Evolutionary conservation across 2,113 vertebrate genomes (phyloP).

Genomic region (Mola mola): DNA sequence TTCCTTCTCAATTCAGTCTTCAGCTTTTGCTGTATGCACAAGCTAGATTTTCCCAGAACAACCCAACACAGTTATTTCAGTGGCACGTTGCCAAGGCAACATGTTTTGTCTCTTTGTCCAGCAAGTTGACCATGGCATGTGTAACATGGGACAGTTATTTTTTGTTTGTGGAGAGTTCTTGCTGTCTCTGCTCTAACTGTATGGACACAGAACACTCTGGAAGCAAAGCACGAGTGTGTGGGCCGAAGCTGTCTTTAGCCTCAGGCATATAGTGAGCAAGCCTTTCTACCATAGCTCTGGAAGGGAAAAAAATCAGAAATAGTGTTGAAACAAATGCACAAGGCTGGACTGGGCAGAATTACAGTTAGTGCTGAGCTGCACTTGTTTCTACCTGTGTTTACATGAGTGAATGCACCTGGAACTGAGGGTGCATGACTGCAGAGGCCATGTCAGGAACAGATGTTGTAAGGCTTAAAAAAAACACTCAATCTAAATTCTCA

Average conservation of each 20-base stretch:
- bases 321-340: constrained; percentile 39
- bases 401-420: constrained; percentile 34
- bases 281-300: constrained; percentile 37
- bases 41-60: constrained; percentile 45
- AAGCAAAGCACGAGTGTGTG: constrained; percentile 43
- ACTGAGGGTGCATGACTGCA: constrained; percentile 27
- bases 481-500: not conserved
- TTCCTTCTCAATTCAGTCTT: constrained; percentile 7
- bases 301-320: constrained; percentile 37
- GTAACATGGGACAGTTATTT: constrained; percentile 47
- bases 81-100: constrained; percentile 59
- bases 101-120: constrained; percentile 71
- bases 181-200: constrained; percentile 42
- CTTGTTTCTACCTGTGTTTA: constrained; percentile 22
- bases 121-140: constrained; percentile 58
- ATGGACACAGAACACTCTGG: constrained; percentile 45
- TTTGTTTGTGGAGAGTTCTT: constrained; percentile 51
- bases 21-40: constrained; percentile 27
- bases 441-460: constrained; percentile 57
- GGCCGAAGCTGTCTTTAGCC: constrained; percentile 41
- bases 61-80: constrained; percentile 48
- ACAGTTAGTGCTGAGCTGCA: constrained; percentile 40
- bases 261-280: constrained; percentile 29
- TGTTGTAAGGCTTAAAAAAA: constrained; percentile 36
- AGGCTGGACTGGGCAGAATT: constrained; percentile 13